Evolutionary conservation across 2,797 vertebrate genomes (phyloP).

Genomic region (Furcifer pardalis): DNA sequence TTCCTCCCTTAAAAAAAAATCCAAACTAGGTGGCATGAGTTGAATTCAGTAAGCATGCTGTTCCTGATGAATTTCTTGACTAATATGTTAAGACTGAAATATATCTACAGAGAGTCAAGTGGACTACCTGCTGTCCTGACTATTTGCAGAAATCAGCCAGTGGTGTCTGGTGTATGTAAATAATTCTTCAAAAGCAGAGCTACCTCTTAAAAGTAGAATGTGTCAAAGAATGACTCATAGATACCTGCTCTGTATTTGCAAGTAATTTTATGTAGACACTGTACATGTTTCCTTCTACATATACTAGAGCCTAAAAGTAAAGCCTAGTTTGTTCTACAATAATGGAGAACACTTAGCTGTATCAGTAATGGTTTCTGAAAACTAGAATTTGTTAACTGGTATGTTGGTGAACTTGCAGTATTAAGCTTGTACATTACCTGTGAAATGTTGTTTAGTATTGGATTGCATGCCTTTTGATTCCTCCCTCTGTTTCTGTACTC

Average conservation of each 20-base stretch:
- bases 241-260: neutral
- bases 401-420: neutral
- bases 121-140: neutral
- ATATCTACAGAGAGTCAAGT: neutral
- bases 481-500: neutral
- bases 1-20: too few relatives aligned
- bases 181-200: constrained; percentile 9
- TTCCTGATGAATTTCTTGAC: neutral
- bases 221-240: constrained; percentile 11
- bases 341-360: neutral
- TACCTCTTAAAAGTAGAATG: neutral
- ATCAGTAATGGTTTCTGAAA: constrained; percentile 22
- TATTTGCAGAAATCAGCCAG: neutral
- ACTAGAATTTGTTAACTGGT: neutral
- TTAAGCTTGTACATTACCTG: neutral
- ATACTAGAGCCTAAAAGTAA: constrained; percentile 7
- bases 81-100: constrained; percentile 6
- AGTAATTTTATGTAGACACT: neutral
- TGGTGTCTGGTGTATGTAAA: neutral
- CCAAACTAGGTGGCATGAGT: too few relatives aligned
- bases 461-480: neutral
- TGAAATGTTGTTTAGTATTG: neutral
- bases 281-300: neutral
- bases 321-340: neutral
- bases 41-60: neutral